Percentiles rank a stretch among this genome's conserved stretches.
phyloP scores from a whole-genome alignment of 2,797 vertebrate species.

The Pampus argenteus region DNA sequence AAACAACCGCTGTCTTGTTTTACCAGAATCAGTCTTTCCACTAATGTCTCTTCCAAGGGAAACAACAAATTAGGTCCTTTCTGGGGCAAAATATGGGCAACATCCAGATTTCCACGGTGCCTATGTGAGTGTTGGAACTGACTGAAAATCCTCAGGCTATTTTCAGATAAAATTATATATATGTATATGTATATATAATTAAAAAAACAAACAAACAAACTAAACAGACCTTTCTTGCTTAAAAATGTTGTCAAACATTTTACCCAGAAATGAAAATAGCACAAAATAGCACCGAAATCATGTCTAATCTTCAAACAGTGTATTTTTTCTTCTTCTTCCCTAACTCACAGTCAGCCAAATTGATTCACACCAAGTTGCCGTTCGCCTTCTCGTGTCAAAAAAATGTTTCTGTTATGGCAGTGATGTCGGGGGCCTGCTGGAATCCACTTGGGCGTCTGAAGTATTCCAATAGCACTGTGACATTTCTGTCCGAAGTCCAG shows the following conservation, averaged over 20 bases:
- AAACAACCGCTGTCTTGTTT: constrained; percentile 30
- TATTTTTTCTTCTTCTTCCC: not conserved
- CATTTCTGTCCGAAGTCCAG: constrained; percentile 47
- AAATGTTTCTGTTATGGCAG: constrained; percentile 52
- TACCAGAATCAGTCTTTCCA: constrained; percentile 43
- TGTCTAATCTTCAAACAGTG: not conserved
- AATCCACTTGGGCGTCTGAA: constrained; percentile 58
- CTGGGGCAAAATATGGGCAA: constrained; percentile 22
- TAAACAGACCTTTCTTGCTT: not conserved
- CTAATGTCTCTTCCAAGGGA: constrained; percentile 33
- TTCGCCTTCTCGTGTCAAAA: constrained; percentile 51
- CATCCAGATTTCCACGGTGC: constrained; percentile 46
- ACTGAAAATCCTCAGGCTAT: constrained; percentile 31
- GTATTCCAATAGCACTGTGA: constrained; percentile 65
- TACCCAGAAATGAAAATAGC: constrained; percentile 6
- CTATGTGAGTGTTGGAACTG: constrained; percentile 47
- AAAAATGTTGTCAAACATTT: constrained; percentile 4
- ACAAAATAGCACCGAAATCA: constrained; percentile 6
- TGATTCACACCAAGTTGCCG: constrained; percentile 39
- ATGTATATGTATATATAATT: too few species aligned
- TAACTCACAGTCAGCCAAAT: constrained; percentile 1
- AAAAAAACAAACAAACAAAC: constrained; percentile 9
- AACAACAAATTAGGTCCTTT: constrained; percentile 53
- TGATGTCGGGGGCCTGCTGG: constrained; percentile 55
- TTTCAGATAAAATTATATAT: constrained; percentile 35